Evolutionary conservation across 2,113 vertebrate genomes (phyloP).

Genomic region (Garra rufa): DNA sequence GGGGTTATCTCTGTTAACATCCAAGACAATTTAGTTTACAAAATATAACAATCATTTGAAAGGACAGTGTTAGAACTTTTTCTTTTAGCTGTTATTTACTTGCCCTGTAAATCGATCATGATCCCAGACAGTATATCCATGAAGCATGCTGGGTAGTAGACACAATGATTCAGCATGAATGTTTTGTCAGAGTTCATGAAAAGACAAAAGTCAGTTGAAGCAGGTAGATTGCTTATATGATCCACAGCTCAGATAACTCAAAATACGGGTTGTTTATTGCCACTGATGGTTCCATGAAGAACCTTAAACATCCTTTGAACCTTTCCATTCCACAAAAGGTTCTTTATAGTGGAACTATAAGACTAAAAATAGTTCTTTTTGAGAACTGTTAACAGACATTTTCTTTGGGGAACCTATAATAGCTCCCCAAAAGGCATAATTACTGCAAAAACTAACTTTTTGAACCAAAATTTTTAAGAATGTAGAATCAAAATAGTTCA

Average conservation of each 20-base stretch:
- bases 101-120: background rate
- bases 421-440: background rate
- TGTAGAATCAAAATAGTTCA: background rate
- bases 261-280: background rate
- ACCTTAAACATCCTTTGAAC: background rate
- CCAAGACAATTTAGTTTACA: too few species aligned
- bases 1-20: background rate
- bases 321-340: background rate
- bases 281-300: background rate
- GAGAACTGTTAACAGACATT: too few species aligned
- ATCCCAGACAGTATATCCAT: background rate
- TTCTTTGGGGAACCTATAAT: background rate
- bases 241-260: background rate
- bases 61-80: background rate
- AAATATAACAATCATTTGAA: background rate
- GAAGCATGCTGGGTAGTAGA: background rate
- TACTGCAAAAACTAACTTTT: background rate
- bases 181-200: background rate
- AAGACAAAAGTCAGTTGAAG: background rate
- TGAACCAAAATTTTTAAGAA: background rate
- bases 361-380: too few species aligned
- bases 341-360: too few species aligned
- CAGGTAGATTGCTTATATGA: too few species aligned
- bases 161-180: conserved; percentile 8
- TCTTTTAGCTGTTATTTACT: background rate